Conservation (phyloP, 2,113 vertebrate species). For the Perognathus longimembris region DNA sequence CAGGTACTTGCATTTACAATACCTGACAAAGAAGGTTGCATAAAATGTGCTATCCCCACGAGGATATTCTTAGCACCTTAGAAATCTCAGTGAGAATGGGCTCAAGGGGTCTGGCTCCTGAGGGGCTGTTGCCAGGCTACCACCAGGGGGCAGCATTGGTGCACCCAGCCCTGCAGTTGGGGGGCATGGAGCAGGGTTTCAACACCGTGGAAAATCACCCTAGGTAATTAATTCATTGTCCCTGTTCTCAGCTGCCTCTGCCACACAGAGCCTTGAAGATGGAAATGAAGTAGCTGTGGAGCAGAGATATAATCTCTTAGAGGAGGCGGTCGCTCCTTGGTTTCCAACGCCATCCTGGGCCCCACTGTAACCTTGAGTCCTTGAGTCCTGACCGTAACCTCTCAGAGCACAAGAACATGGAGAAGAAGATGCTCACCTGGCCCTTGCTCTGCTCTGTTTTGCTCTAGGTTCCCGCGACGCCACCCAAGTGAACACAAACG, state of each 20-base stretch:
- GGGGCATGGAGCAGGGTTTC: neutral
- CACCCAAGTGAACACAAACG: neutral
- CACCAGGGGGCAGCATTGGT: constrained; percentile 72
- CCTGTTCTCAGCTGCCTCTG: neutral
- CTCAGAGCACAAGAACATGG: neutral
- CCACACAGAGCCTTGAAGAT: neutral
- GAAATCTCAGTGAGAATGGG: neutral
- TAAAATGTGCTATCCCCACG: neutral
- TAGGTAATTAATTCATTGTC: neutral
- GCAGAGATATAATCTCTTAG: neutral
- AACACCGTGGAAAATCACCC: neutral
- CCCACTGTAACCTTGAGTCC: neutral
- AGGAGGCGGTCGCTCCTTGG: neutral
- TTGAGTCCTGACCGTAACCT: neutral
- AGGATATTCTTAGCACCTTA: neutral
- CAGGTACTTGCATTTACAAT: neutral
- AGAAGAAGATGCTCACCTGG: neutral
- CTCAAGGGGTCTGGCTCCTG: neutral
- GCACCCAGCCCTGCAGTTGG: neutral
- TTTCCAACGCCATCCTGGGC: neutral
- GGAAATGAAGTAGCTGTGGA: neutral
- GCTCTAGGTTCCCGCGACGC: neutral
- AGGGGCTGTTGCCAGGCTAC: neutral
- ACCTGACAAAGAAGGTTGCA: neutral
- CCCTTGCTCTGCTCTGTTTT: neutral